Evolutionary conservation across 2,797 vertebrate genomes (phyloP).

Genomic region (Chlorospingus flavigularis): DNA sequence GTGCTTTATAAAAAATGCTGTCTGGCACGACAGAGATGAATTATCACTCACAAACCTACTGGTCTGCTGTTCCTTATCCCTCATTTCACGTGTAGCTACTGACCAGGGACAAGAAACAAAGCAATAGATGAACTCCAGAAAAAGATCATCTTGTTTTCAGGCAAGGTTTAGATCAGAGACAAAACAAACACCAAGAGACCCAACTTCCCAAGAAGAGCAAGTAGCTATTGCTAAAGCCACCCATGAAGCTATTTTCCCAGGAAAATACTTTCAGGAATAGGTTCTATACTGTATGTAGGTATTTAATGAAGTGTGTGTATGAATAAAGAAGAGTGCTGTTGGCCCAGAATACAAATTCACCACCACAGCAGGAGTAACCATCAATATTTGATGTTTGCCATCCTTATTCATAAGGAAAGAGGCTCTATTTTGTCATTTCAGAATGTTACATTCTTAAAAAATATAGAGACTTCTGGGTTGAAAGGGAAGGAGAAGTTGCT

Average conservation of each 20-base stretch:
- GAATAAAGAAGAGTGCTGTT: not conserved
- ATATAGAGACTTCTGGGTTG: slow-evolving; percentile 20
- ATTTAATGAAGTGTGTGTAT: not conserved
- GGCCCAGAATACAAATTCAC: not conserved
- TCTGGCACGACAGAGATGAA: not conserved
- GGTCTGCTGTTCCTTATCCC: not conserved
- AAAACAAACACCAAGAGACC: not conserved
- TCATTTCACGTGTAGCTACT: not conserved
- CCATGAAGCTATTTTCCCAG: not conserved
- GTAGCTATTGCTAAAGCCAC: slow-evolving; percentile 27
- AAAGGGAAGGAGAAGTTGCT: not conserved
- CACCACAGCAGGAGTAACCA: not conserved
- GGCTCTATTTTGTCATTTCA: slow-evolving; percentile 36
- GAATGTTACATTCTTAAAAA: slow-evolving; percentile 48
- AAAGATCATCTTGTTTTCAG: slow-evolving; percentile 8
- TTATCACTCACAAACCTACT: not conserved
- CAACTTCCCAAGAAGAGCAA: slow-evolving; percentile 31
- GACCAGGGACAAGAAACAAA: not conserved
- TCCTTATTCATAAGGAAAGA: slow-evolving; percentile 46
- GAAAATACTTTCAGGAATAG: not conserved
- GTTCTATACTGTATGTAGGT: not conserved
- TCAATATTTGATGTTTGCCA: not conserved
- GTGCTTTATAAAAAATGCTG: not conserved
- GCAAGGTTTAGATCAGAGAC: slow-evolving; percentile 6
- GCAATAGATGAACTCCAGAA: not conserved